Evolutionary conservation across 92 coral and sea anemone genomes (phyloP).

Genomic region (Parazoanthus darwini): DNA sequence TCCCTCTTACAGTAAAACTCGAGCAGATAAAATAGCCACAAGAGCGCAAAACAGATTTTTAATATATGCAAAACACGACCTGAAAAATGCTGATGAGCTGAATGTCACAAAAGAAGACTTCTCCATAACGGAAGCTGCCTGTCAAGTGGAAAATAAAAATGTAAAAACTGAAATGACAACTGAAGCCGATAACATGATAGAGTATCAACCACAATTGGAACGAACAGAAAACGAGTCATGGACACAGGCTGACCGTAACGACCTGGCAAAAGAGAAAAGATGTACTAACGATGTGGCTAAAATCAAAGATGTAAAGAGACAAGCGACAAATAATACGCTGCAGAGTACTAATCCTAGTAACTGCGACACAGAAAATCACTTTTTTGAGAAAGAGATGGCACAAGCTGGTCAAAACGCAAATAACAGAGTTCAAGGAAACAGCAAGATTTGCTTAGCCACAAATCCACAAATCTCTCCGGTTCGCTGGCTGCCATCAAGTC

Average conservation of each 20-base stretch:
- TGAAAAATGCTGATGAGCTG: neutral
- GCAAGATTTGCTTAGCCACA: too few species aligned
- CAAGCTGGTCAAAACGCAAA: neutral
- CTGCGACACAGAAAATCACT: neutral
- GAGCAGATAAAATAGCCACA: neutral
- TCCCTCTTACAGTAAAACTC: neutral
- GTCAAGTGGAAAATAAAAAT: neutral
- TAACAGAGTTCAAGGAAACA: neutral
- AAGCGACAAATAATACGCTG: neutral
- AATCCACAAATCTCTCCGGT: neutral
- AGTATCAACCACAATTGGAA: neutral
- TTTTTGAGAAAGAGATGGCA: neutral
- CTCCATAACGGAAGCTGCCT: constrained; percentile 4
- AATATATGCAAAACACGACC: neutral
- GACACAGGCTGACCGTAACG: neutral
- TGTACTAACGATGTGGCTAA: neutral
- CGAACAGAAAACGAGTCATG: neutral
- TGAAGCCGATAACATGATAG: neutral
- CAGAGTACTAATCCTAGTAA: neutral
- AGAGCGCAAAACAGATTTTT: neutral
- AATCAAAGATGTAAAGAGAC: too few species aligned
- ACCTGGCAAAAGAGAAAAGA: neutral
- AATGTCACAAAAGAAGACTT: neutral
- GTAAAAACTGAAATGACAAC: neutral
- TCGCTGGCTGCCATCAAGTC: neutral